Evolutionary conservation across 2,113 vertebrate species (phyloP), one percentile per base, ranked within the genome.

Genomic region (Brachypodius melanocephalos): DNA sequence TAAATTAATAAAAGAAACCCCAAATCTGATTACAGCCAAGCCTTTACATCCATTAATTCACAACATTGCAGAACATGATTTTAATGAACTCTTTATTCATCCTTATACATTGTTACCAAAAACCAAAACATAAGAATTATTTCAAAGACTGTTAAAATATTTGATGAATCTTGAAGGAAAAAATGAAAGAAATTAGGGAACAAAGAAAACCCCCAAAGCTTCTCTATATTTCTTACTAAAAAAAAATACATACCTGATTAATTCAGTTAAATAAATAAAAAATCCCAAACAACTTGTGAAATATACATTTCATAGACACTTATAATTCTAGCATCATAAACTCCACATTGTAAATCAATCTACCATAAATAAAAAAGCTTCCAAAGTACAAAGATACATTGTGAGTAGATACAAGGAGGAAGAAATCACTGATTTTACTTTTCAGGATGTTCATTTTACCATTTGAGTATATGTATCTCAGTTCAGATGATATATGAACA

Each of bases 1-100:
- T 98, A 98, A 97, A 98, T 92, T 85, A 97, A 89, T n/a, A 85
- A 97, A 76, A 97, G 94, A 68, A 67, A 82, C 3, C 42, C 69
- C 31, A 95, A 92, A 96, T 89, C 43, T 88, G 90, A 82, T 98
- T 97, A 98, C 68, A 97, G 96, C 4, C 95, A 96, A 71, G 81
- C 29, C 57, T 66, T 95, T 48, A 68, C 24, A 75, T 54, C 14
- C 21, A 80, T 55, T 85, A 77, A 65, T 84, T 67, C 62, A 52
- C 14, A 88, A 31, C 14, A 58, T 2, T 68, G 15, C 36, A 67
- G 40, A 86, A 55, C 4, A 59, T 4, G 3, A 2, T 31, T 88
- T 90, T 57, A 78, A 36, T 43, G 19, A 74, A 43, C 17, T 11
- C n/a, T 46, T 6, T 49, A 63, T 20, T 81, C 10, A 63, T 83